A percentile compares a stretch with the other conserved stretches of the same genome.
Evolutionary conservation across 2,888 invertebrate genomes (phyloP).

Genomic region (Drepana falcataria): DNA sequence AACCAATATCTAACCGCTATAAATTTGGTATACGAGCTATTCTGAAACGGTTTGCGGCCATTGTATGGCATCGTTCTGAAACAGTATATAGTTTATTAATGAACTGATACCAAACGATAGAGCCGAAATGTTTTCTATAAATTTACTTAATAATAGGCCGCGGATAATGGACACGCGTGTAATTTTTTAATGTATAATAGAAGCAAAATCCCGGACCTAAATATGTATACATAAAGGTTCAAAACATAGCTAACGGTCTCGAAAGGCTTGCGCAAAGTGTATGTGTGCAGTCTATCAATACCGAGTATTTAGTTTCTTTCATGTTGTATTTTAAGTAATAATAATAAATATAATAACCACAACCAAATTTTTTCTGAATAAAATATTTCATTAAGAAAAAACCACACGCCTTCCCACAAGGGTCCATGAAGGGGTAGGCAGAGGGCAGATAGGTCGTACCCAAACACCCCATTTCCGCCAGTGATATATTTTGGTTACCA

Average conservation of each 20-base stretch:
- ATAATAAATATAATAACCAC: too few relatives aligned
- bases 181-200: constrained; percentile 57
- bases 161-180: constrained; percentile 51
- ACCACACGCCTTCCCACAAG: too few relatives aligned
- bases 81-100: constrained; percentile 64
- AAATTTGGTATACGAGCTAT: constrained; percentile 47
- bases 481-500: too few relatives aligned
- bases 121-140: constrained; percentile 51
- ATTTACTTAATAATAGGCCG: constrained; percentile 47
- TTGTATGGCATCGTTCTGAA: constrained; percentile 47
- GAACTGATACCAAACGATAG: constrained; percentile 59
- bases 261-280: constrained; percentile 39
- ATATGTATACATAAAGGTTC: constrained; percentile 46
- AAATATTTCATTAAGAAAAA: too few relatives aligned
- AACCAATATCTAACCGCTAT: constrained; percentile 49
- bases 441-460: too few relatives aligned
- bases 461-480: too few relatives aligned
- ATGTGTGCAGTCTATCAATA: constrained; percentile 30
- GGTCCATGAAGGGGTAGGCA: too few relatives aligned
- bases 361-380: too few relatives aligned
- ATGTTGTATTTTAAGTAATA: too few relatives aligned
- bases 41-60: constrained; percentile 45
- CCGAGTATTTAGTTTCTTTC: too few relatives aligned
- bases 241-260: constrained; percentile 42
- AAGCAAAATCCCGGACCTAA: constrained; percentile 54